A percentile compares a stretch with the other conserved stretches of the same genome.
phyloP scores from a whole-genome alignment of 2,888 invertebrate genomes.

The Zaprionus lineosus region DNA sequence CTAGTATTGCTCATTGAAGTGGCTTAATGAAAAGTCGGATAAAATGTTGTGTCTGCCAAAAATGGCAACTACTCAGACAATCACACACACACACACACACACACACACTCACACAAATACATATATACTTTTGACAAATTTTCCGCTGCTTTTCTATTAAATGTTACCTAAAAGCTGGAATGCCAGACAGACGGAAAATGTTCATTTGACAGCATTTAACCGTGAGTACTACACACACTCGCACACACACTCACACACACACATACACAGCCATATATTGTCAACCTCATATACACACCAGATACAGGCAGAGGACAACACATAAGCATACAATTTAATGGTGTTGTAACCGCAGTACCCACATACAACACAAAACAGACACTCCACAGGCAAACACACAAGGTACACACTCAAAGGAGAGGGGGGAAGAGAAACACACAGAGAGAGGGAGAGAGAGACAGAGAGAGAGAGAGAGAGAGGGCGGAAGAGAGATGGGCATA shows the following conservation, averaged over 20 bases:
- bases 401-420: no score
- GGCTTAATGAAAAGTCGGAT: constrained; percentile 41
- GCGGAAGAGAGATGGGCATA: no score
- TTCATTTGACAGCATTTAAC: constrained; percentile 50
- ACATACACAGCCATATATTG: background rate
- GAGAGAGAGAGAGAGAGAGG: no score
- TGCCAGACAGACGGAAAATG: constrained; percentile 35
- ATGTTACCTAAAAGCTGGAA: constrained; percentile 5
- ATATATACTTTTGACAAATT: constrained; percentile 22
- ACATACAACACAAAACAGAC: constrained; percentile 15
- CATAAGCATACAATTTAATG: constrained; percentile 39
- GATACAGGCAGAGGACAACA: constrained; percentile 1
- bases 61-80: no score
- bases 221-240: constrained; percentile 12
- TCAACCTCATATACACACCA: constrained; percentile 1
- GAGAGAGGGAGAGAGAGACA: no score
- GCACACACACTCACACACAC: constrained; percentile 4
- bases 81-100: constrained; percentile 5
- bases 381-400: constrained; percentile 20
- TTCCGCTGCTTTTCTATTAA: background rate
- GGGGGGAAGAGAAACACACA: no score
- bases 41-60: background rate
- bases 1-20: constrained; percentile 20
- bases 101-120: no score
- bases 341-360: constrained; percentile 40